A percentile compares a stretch with the other conserved stretches of the same genome.
Evolutionary conservation across 2,888 invertebrate genomes (phyloP).

Genomic region (Apamea epomidion): DNA sequence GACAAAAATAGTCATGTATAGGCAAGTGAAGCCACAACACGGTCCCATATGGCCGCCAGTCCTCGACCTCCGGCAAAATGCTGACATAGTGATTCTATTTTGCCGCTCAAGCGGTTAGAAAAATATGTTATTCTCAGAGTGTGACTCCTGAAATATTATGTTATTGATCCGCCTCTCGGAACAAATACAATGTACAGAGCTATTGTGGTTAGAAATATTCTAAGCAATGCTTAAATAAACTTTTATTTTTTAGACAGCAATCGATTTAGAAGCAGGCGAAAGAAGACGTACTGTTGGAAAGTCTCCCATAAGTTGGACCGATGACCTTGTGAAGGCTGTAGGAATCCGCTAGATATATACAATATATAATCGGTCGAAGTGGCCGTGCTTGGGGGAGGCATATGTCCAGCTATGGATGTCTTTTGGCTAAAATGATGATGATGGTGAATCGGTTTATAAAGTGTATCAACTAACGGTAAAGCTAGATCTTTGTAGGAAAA

Average conservation of each 20-base stretch:
- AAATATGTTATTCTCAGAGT: constrained; percentile 79
- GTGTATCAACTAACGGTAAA: not conserved
- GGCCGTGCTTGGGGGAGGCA: no score
- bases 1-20: constrained; percentile 23
- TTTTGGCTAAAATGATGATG: not conserved
- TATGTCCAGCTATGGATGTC: not conserved
- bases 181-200: constrained; percentile 49
- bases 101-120: constrained; percentile 71
- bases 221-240: not conserved
- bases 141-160: constrained; percentile 72
- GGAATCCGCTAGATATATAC: not conserved
- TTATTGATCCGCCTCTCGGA: constrained; percentile 67
- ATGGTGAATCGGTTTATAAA: not conserved
- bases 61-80: constrained; percentile 72
- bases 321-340: not conserved
- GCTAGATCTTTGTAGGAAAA: not conserved
- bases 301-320: no score
- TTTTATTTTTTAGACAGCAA: not conserved
- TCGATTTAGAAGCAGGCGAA: not conserved
- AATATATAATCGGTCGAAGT: not conserved
- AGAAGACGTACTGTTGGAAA: not conserved
- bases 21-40: constrained; percentile 65
- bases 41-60: constrained; percentile 75
- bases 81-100: constrained; percentile 78
- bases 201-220: constrained; percentile 16